Percentiles rank a stretch among this genome's conserved stretches.
phyloP scores from a whole-genome alignment of 2,888 invertebrate genomes.

The Acrobasis suavella region DNA sequence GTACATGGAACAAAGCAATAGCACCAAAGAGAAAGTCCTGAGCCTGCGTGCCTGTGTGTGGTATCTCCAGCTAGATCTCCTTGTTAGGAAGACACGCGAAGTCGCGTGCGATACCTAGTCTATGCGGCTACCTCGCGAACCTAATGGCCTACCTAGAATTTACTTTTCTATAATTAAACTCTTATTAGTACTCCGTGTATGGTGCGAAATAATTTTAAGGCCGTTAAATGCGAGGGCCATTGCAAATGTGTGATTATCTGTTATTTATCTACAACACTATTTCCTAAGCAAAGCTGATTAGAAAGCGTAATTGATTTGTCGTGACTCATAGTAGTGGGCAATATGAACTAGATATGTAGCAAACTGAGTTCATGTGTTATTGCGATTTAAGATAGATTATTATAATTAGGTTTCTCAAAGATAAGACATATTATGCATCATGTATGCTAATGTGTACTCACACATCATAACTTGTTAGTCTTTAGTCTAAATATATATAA shows the following conservation, averaged over 20 bases:
- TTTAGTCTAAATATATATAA: no score
- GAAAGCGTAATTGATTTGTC: not conserved
- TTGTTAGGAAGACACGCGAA: constrained; percentile 48
- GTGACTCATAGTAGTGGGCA: not conserved
- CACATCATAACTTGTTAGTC: no score
- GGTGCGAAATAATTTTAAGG: not conserved
- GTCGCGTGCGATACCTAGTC: constrained; percentile 47
- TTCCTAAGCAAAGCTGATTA: not conserved
- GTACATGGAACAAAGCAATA: constrained; percentile 1
- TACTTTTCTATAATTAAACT: constrained; percentile 39
- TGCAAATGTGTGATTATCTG: not conserved
- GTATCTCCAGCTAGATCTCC: constrained; percentile 36
- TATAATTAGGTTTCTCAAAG: no score
- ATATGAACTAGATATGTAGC: not conserved
- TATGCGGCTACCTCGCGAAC: constrained; percentile 31
- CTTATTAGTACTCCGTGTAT: constrained; percentile 18
- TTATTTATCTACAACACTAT: not conserved
- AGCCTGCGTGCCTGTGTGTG: constrained; percentile 27
- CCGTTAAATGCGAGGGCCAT: not conserved
- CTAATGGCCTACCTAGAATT: constrained; percentile 50
- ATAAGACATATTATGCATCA: no score
- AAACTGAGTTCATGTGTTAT: no score
- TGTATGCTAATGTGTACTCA: no score
- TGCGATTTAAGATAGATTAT: no score
- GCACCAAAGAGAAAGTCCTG: not conserved